These are phyloP conservation scores for Aphaenogaster floridana DNA, from an alignment of 1,140 invertebrate genomes.

Conservation along the genomic window DNA sequence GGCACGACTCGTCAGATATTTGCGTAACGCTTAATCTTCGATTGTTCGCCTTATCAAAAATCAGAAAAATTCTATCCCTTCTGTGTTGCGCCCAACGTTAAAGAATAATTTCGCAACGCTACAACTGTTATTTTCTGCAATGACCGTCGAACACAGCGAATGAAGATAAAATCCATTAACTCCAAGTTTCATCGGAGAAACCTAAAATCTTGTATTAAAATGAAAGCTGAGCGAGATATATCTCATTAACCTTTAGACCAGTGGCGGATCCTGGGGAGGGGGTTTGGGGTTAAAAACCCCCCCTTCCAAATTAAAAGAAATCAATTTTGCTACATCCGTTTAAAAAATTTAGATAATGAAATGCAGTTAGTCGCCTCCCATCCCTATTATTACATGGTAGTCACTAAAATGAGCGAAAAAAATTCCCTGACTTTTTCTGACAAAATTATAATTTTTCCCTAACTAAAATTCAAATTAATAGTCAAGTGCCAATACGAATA, in stretches of 20 bases:
- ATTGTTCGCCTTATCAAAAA: slow-evolving; percentile 20
- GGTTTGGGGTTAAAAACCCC: too few species aligned
- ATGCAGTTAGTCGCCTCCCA: too few species aligned
- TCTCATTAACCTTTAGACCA: background rate
- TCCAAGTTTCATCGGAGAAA: background rate
- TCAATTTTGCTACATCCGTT: too few species aligned
- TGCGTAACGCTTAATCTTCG: slow-evolving; percentile 29
- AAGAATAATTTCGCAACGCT: background rate
- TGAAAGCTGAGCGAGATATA: background rate
- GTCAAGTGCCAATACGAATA: too few species aligned
- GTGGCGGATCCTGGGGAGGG: too few species aligned
- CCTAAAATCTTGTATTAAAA: background rate
- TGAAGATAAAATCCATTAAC: background rate
- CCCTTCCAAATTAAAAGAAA: too few species aligned
- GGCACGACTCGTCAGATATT: slow-evolving; percentile 17
- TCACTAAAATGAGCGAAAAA: too few species aligned
- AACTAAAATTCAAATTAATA: too few species aligned
- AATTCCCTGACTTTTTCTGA: too few species aligned
- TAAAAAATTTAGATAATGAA: too few species aligned
- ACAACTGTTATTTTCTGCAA: background rate
- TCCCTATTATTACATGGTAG: too few species aligned
- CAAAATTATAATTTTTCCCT: too few species aligned
- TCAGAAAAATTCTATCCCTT: background rate
- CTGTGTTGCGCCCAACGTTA: background rate
- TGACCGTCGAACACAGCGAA: background rate